A percentile compares a stretch with the other conserved stretches of the same genome.
These are phyloP conservation scores for Garra rufa DNA, from an alignment of 2,113 vertebrate species.

Conservation along the genomic window DNA sequence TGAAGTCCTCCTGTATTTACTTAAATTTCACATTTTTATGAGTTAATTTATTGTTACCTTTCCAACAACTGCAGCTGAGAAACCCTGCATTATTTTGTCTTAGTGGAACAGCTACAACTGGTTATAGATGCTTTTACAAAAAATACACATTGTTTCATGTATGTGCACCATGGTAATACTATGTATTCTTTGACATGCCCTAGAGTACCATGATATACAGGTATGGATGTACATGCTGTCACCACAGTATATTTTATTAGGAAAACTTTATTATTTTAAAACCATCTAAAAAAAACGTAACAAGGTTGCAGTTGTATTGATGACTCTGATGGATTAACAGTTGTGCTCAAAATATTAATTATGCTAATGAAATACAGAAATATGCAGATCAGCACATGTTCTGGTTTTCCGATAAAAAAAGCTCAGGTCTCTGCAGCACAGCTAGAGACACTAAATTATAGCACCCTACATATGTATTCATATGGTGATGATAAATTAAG, in stretches of 20 bases:
- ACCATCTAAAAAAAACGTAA: neutral
- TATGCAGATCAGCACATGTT: constrained; percentile 39
- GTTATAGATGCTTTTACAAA: neutral
- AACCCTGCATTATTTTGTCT: neutral
- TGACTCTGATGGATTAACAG: constrained; percentile 23
- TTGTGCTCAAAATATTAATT: neutral
- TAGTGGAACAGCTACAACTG: neutral
- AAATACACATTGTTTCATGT: neutral
- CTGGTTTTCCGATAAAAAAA: constrained; percentile 6
- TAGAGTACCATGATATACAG: neutral
- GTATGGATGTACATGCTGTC: neutral
- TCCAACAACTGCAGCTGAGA: neutral
- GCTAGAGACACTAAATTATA: constrained; percentile 11
- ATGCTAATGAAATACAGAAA: constrained; percentile 25
- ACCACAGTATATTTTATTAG: neutral
- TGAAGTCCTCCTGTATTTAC: neutral
- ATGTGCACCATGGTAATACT: neutral
- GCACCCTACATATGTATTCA: constrained; percentile 1
- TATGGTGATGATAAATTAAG: constrained; percentile 8
- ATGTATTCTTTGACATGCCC: neutral
- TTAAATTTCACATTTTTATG: neutral
- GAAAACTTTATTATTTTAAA: neutral
- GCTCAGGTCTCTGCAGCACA: constrained; percentile 11
- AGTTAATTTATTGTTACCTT: neutral
- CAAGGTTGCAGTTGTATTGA: constrained; percentile 1